phyloP scores from a whole-genome alignment of 2,888 invertebrate species.

The Keiferia lycopersicella region DNA sequence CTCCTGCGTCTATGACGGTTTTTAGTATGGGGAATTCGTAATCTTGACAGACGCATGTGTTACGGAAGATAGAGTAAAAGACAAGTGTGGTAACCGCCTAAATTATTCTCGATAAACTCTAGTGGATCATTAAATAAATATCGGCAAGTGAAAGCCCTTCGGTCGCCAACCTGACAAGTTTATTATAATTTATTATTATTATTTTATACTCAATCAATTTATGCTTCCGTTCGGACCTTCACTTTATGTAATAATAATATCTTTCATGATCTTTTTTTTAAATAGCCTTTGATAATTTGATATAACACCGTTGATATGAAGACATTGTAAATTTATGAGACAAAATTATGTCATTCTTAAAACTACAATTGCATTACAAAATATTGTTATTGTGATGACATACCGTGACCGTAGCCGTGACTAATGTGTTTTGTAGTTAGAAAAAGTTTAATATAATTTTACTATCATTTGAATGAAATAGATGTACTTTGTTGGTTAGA shows the following conservation, averaged over 20 bases:
- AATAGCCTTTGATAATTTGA: neutral
- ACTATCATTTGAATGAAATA: neutral
- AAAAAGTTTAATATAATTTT: constrained; percentile 2
- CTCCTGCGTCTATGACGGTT: too few species aligned
- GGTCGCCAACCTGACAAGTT: constrained; percentile 22
- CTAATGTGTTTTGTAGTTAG: constrained; percentile 5
- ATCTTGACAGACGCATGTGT: too few species aligned
- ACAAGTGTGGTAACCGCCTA: too few species aligned
- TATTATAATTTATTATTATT: constrained; percentile 25
- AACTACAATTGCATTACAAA: neutral
- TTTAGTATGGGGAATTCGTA: too few species aligned
- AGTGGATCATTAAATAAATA: constrained; percentile 23
- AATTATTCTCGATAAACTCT: constrained; percentile 10
- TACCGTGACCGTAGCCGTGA: constrained; percentile 4
- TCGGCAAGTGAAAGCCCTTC: constrained; percentile 25
- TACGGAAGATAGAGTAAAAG: too few species aligned
- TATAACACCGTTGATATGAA: neutral
- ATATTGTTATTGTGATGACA: neutral
- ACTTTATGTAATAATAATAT: constrained; percentile 16
- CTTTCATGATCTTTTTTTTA: neutral
- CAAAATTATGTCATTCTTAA: constrained; percentile 5
- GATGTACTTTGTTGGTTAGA: neutral
- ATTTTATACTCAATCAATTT: constrained; percentile 25
- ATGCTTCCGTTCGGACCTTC: constrained; percentile 23
- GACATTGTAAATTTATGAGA: neutral